These are phyloP conservation scores for Cotesia congregata DNA, from an alignment of 2,888 invertebrate genomes.

Conservation along the genomic window DNA sequence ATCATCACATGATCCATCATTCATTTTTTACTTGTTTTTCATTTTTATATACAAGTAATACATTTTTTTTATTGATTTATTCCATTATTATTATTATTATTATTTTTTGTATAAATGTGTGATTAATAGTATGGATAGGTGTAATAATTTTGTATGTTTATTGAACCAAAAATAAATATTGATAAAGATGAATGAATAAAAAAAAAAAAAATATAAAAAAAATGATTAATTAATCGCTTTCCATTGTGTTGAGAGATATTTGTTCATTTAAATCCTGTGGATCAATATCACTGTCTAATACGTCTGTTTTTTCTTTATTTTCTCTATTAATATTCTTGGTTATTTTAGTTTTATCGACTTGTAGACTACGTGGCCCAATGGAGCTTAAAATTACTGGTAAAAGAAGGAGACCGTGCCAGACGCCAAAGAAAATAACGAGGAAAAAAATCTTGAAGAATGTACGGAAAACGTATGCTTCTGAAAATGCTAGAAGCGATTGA, in stretches of 20 bases:
- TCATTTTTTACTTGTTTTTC: slow-evolving; percentile 64
- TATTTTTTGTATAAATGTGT: slow-evolving; percentile 69
- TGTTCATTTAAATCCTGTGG: slow-evolving; percentile 37
- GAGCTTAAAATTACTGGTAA: slow-evolving; percentile 83
- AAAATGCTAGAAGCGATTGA: slow-evolving; percentile 78
- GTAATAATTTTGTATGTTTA: slow-evolving; percentile 71
- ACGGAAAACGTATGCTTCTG: slow-evolving; percentile 83
- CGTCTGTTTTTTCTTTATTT: neutral
- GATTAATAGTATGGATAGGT: slow-evolving; percentile 69
- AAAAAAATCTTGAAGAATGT: slow-evolving; percentile 85
- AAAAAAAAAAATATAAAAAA: neutral
- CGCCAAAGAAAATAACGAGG: slow-evolving; percentile 82
- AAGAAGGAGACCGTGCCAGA: slow-evolving; percentile 83
- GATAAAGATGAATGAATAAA: slow-evolving; percentile 58
- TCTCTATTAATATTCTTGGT: neutral
- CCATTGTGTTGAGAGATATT: slow-evolving; percentile 38
- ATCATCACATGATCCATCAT: slow-evolving; percentile 61
- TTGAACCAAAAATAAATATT: slow-evolving; percentile 71
- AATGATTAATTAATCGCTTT: slow-evolving; percentile 23
- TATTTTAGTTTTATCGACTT: slow-evolving; percentile 28
- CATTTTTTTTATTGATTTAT: slow-evolving; percentile 61
- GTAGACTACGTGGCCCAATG: slow-evolving; percentile 75
- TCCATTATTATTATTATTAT: slow-evolving; percentile 48
- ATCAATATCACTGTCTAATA: slow-evolving; percentile 10
- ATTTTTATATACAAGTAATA: slow-evolving; percentile 60